Evolutionary conservation across 2,113 vertebrate genomes (phyloP).

Genomic region (Barnardius zonarius): DNA sequence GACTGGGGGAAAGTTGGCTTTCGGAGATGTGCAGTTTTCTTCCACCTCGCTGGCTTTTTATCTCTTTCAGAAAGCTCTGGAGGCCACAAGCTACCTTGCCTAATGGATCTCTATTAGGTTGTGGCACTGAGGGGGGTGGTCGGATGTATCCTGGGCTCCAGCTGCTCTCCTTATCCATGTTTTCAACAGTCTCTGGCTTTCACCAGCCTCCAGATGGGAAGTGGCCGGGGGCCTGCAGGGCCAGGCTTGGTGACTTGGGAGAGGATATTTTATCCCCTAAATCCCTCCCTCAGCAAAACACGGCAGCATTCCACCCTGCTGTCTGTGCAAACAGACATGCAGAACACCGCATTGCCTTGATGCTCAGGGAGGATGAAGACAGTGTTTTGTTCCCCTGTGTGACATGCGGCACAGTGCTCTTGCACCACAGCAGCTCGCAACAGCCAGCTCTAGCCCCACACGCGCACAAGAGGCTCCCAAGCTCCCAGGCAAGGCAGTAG

Average conservation of each 20-base stretch:
- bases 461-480: background rate
- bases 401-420: accelerated
- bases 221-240: accelerated
- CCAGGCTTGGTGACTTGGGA: background rate
- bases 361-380: background rate
- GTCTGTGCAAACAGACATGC: background rate
- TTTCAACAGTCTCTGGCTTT: background rate
- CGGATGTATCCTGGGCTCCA: background rate
- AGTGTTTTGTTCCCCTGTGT: background rate
- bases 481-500: accelerated
- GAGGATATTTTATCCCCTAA: background rate
- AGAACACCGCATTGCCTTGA: accelerated
- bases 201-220: slow-evolving; percentile 4
- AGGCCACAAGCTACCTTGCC: slow-evolving; percentile 21
- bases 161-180: background rate
- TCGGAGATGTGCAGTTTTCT: background rate
- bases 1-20: background rate
- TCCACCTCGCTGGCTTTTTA: slow-evolving; percentile 13
- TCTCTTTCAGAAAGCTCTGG: slow-evolving; percentile 13
- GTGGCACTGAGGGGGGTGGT: background rate
- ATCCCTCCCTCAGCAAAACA: background rate
- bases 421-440: accelerated
- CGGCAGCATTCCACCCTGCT: background rate
- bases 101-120: slow-evolving; percentile 26
- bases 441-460: accelerated